Conservation (phyloP, 2,888 invertebrate genomes). For the Temnothorax rugatulus region DNA sequence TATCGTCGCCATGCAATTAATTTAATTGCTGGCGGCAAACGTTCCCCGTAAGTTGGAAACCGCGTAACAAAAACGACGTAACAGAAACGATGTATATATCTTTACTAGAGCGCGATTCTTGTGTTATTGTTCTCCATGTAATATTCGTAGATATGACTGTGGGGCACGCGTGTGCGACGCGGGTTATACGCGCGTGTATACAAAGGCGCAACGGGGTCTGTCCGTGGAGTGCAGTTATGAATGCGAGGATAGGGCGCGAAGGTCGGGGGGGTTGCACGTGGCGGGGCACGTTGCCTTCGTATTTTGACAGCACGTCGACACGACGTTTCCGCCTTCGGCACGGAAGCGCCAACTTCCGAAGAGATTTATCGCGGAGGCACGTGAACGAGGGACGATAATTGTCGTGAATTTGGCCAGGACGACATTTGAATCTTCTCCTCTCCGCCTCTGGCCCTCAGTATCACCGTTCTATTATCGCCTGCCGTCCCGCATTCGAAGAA, state of each 20-base stretch:
- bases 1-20: background rate
- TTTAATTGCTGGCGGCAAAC: conserved; percentile 10
- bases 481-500: background rate
- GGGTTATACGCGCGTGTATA: conserved; percentile 44
- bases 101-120: background rate
- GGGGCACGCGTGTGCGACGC: conserved; percentile 56
- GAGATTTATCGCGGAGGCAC: conserved; percentile 81
- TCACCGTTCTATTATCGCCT: background rate
- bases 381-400: conserved; percentile 77
- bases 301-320: conserved; percentile 84
- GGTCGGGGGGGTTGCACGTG: conserved; percentile 82
- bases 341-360: conserved; percentile 76
- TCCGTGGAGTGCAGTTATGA: conserved; percentile 75
- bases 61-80: background rate
- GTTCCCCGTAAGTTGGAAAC: background rate
- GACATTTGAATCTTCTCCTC: conserved; percentile 13
- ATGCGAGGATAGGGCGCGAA: conserved; percentile 79
- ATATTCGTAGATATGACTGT: conserved; percentile 21
- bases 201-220: conserved; percentile 61
- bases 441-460: background rate
- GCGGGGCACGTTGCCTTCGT: conserved; percentile 76
- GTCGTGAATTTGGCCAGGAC: conserved; percentile 67
- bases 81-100: conserved; percentile 20
- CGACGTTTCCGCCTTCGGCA: conserved; percentile 79
- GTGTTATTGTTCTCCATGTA: conserved; percentile 31